Conservation (phyloP, 2,797 vertebrate species). For the Neopelma chrysocephalum region DNA sequence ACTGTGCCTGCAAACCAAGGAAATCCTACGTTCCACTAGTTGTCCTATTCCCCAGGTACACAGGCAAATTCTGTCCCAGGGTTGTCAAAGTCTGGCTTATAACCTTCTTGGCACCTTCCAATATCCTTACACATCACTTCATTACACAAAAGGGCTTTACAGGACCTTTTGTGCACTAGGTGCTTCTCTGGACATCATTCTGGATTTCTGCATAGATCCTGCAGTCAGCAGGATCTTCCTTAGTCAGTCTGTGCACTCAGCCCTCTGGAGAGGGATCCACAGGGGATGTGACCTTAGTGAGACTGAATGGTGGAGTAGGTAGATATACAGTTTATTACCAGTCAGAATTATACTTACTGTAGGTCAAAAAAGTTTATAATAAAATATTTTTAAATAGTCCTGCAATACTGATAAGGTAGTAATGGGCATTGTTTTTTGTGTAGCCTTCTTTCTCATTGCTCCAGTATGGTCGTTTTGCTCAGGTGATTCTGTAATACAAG, state of each 20-base stretch:
- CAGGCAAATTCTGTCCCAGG: neutral
- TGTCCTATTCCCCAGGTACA: neutral
- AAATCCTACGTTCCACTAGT: neutral
- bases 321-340: neutral
- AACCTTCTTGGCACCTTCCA: neutral
- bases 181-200: neutral
- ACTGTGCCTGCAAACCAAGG: neutral
- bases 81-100: neutral
- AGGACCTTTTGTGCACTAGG: neutral
- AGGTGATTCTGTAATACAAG: neutral
- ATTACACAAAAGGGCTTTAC: neutral
- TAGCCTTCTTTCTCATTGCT: neutral
- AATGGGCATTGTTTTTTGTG: neutral
- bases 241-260: accelerated
- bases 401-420: neutral
- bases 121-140: neutral
- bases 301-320: neutral
- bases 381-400: neutral
- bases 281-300: no score
- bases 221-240: neutral
- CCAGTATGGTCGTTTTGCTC: neutral
- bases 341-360: neutral
- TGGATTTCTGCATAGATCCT: neutral
- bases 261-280: neutral
- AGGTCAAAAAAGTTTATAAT: neutral